A percentile compares a stretch with the other conserved stretches of the same genome.
Conservation (phyloP, 2,113 vertebrate species). For the Lepisosteus oculatus region DNA sequence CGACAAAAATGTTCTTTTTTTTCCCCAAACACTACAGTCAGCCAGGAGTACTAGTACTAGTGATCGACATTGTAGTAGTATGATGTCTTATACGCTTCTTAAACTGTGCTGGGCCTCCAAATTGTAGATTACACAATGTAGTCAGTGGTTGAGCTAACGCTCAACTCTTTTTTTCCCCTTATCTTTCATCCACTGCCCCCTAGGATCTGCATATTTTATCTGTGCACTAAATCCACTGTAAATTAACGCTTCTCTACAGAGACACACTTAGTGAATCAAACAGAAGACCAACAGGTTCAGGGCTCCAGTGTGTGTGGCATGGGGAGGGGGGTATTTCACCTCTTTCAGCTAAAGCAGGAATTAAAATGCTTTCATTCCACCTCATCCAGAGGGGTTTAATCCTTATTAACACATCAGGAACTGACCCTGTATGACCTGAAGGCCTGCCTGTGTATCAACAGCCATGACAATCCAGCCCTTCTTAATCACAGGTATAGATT, state of each 20-base stretch:
- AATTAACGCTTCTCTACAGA: background rate
- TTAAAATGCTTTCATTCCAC: constrained; percentile 46
- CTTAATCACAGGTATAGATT: constrained; percentile 4
- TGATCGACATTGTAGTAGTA: too few species aligned
- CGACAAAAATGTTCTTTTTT: too few species aligned
- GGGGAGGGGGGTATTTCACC: constrained; percentile 24
- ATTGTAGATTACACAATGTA: too few species aligned
- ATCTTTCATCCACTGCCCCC: too few species aligned
- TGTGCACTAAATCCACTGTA: too few species aligned
- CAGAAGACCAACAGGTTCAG: background rate
- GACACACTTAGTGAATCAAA: background rate
- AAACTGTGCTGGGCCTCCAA: too few species aligned
- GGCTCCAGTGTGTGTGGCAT: background rate
- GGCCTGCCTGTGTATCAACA: constrained; percentile 67
- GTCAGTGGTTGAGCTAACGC: too few species aligned
- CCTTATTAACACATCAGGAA: constrained; percentile 71
- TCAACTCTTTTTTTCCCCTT: too few species aligned
- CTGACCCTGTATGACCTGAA: constrained; percentile 63
- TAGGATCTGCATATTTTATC: too few species aligned
- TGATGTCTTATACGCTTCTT: too few species aligned
- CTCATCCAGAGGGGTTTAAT: constrained; percentile 56
- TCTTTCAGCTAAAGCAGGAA: background rate
- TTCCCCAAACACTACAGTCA: too few species aligned
- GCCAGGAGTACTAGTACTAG: too few species aligned
- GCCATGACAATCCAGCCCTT: constrained; percentile 60